phyloP scores from a whole-genome alignment of 2,113 vertebrate genomes.

The Tichodroma muraria region DNA sequence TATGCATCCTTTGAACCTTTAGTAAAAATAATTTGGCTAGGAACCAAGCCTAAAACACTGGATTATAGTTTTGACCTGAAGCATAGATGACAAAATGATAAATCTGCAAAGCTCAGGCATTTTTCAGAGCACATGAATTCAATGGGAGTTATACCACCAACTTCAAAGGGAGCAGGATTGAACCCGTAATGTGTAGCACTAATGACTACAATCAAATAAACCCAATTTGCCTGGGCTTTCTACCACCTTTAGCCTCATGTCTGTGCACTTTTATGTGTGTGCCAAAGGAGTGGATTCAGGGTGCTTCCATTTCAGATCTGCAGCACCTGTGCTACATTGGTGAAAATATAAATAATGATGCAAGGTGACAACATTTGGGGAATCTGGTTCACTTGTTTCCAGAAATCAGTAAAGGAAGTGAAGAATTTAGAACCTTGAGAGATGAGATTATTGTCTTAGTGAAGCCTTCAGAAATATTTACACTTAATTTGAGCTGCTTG shows the following conservation, averaged over 20 bases:
- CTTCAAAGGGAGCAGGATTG: slow-evolving; percentile 43
- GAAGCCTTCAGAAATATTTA: not conserved
- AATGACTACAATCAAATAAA: slow-evolving; percentile 24
- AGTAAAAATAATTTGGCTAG: not conserved
- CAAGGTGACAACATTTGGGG: not conserved
- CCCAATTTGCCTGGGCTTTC: not conserved
- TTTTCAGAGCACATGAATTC: slow-evolving; percentile 2
- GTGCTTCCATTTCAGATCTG: not conserved
- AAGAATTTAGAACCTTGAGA: not conserved
- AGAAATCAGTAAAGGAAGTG: not conserved
- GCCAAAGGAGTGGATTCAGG: not conserved
- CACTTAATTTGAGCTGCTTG: not conserved
- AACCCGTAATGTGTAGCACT: not conserved
- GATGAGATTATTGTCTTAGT: not conserved
- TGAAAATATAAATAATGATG: not conserved
- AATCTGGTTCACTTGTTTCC: not conserved
- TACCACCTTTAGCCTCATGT: not conserved
- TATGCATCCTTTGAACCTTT: not conserved
- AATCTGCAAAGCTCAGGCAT: slow-evolving; percentile 13
- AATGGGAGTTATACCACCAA: not conserved
- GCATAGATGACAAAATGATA: slow-evolving; percentile 27
- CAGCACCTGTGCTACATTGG: not conserved
- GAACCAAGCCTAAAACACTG: not conserved
- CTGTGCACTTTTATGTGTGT: not conserved
- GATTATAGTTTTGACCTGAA: slow-evolving; percentile 3